Conservation (phyloP, 2,888 invertebrate genomes). For the Drosophila gaucha region DNA sequence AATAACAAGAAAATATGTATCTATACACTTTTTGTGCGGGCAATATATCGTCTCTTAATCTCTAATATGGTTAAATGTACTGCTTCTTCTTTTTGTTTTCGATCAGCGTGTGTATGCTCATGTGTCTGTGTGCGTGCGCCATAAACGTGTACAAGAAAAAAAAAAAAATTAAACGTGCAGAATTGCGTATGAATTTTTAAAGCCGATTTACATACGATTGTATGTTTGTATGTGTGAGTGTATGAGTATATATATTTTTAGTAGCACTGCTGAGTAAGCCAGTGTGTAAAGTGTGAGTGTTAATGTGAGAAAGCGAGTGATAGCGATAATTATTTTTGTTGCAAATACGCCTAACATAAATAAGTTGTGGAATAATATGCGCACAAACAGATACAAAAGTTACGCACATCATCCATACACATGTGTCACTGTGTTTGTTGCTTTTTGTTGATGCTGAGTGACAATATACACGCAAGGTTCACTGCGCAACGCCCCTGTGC, state of each 20-base stretch:
- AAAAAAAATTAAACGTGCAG: slow-evolving; percentile 68
- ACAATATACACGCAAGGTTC: slow-evolving; percentile 72
- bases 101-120: slow-evolving; percentile 43
- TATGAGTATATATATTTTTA: slow-evolving; percentile 33
- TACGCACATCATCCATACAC: slow-evolving; percentile 1
- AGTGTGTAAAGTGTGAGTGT: slow-evolving; percentile 16
- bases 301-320: slow-evolving; percentile 19
- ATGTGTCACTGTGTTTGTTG: slow-evolving; percentile 16
- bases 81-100: slow-evolving; percentile 58
- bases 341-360: slow-evolving; percentile 59
- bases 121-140: slow-evolving; percentile 47
- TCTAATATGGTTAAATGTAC: slow-evolving; percentile 38
- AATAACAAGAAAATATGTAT: slow-evolving; percentile 45
- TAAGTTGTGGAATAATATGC: slow-evolving; percentile 74
- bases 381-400: slow-evolving; percentile 29
- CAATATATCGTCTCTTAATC: slow-evolving; percentile 30
- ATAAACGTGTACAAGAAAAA: slow-evolving; percentile 74
- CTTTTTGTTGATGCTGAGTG: slow-evolving; percentile 22
- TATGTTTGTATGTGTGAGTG: slow-evolving; percentile 5
- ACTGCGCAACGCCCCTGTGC: slow-evolving; percentile 71
- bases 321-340: slow-evolving; percentile 33
- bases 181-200: slow-evolving; percentile 73
- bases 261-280: slow-evolving; percentile 18
- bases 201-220: slow-evolving; percentile 55
- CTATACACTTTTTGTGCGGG: slow-evolving; percentile 42